A percentile compares a stretch with the other conserved stretches of the same genome.
Evolutionary conservation across 2,113 vertebrate species (phyloP).

Genomic region (Eurystomus gularis): DNA sequence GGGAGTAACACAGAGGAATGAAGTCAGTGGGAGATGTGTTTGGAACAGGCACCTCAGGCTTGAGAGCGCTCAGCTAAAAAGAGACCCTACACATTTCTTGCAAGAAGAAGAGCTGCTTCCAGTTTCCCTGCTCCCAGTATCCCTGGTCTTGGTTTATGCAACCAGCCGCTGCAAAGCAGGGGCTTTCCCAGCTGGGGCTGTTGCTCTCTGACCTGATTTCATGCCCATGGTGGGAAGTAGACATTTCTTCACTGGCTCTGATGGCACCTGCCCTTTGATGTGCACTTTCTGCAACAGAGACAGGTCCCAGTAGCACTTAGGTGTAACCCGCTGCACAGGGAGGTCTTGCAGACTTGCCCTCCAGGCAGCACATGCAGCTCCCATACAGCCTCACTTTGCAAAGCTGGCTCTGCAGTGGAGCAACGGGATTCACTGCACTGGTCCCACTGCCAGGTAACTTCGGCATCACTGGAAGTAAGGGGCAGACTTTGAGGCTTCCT

Average conservation of each 20-base stretch:
- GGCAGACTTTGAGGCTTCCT: neutral
- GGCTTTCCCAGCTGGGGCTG: neutral
- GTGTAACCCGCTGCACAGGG: rapidly evolving
- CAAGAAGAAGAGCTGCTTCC: neutral
- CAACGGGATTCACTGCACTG: rapidly evolving
- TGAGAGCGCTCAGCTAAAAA: neutral
- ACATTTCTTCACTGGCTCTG: neutral
- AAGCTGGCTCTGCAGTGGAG: rapidly evolving
- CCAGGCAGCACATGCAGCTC: neutral
- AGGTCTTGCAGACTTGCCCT: neutral
- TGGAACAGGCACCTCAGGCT: slow-evolving; percentile 36
- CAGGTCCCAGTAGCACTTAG: neutral
- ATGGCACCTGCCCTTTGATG: neutral
- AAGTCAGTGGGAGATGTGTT: slow-evolving; percentile 39
- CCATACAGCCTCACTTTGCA: rapidly evolving
- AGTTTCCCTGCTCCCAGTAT: neutral
- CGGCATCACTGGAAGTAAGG: neutral
- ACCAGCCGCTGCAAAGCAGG: rapidly evolving
- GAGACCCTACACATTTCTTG: neutral
- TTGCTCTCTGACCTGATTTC: neutral
- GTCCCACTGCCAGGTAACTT: neutral
- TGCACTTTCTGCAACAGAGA: neutral
- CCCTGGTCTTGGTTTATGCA: neutral
- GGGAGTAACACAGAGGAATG: slow-evolving; percentile 51
- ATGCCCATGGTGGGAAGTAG: rapidly evolving